Percentiles rank a stretch among this genome's conserved stretches.
Evolutionary conservation across 2,888 invertebrate species (phyloP).

Genomic region (Merodon equestris): DNA sequence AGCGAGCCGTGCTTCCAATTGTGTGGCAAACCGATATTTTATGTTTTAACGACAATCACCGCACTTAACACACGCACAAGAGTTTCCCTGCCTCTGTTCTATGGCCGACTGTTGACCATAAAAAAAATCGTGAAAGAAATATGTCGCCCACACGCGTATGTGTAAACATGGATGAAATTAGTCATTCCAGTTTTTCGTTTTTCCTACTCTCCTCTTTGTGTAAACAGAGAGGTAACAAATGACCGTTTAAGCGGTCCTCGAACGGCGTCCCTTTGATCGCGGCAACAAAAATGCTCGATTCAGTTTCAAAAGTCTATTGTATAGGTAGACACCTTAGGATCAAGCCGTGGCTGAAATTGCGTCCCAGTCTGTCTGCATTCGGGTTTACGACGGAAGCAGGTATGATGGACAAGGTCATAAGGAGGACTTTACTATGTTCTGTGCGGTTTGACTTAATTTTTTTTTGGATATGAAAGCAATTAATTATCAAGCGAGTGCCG

Average conservation of each 20-base stretch:
- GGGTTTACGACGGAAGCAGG: neutral
- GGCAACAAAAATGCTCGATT: slow-evolving; percentile 19
- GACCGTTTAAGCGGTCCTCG: slow-evolving; percentile 58
- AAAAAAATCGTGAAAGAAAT: slow-evolving; percentile 1
- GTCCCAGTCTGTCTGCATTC: neutral
- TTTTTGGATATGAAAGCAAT: slow-evolving; percentile 11
- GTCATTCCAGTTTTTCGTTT: slow-evolving; percentile 37
- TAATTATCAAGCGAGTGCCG: slow-evolving; percentile 8
- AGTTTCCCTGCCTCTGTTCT: slow-evolving; percentile 1
- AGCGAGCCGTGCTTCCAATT: neutral
- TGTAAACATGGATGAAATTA: slow-evolving; percentile 55
- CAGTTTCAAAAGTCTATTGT: slow-evolving; percentile 24
- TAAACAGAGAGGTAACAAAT: slow-evolving; percentile 57
- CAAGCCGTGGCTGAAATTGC: no score
- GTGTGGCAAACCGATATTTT: slow-evolving; percentile 49
- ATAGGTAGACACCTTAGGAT: slow-evolving; percentile 29
- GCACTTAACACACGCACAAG: slow-evolving; percentile 11
- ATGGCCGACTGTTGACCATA: neutral
- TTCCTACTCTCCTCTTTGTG: slow-evolving; percentile 17
- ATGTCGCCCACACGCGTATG: slow-evolving; percentile 50
- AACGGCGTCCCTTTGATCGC: slow-evolving; percentile 55
- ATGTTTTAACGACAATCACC: slow-evolving; percentile 45
- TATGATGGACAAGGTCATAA: no score
- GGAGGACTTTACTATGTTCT: neutral
- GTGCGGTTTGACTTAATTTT: slow-evolving; percentile 19